Evolutionary conservation across 2,888 invertebrate species (phyloP).

Genomic region (Halocaridina rubra): DNA sequence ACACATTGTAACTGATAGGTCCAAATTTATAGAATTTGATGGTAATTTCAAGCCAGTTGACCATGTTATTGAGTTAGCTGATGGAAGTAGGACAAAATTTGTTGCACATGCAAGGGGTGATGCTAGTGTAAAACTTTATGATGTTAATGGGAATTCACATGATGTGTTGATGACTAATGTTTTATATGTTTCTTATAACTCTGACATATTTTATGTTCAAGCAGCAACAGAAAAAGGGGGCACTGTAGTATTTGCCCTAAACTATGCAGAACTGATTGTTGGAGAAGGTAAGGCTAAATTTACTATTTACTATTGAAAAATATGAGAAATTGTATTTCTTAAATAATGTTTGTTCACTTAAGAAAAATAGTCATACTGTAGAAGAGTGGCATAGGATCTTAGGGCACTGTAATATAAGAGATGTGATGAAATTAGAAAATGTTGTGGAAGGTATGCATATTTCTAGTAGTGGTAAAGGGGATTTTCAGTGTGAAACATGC

Average conservation of each 20-base stretch:
- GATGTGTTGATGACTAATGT: not conserved
- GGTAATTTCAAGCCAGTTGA: not conserved
- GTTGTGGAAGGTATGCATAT: slow-evolving; percentile 10
- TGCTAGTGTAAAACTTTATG: not conserved
- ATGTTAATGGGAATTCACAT: not conserved
- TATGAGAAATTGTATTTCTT: slow-evolving; percentile 12
- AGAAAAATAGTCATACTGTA: not conserved
- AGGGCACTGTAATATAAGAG: slow-evolving; percentile 16
- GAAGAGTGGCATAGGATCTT: slow-evolving; percentile 9
- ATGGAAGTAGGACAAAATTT: not conserved
- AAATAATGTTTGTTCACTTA: not conserved
- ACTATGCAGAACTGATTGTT: not conserved
- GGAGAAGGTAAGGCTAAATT: too few relatives aligned
- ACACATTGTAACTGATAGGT: not conserved
- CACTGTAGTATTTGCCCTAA: not conserved
- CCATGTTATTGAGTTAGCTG: slow-evolving; percentile 7
- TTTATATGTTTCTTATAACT: too few relatives aligned
- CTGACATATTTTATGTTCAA: not conserved
- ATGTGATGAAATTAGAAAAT: not conserved
- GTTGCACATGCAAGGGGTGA: not conserved
- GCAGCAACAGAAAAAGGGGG: slow-evolving; percentile 6
- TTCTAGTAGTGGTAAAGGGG: too few relatives aligned
- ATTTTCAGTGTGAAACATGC: slow-evolving; percentile 24
- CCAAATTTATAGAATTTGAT: not conserved
- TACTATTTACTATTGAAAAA: not conserved